A percentile compares a stretch with the other conserved stretches of the same genome.
These are phyloP conservation scores for Meloidogyne floridensis DNA, from an alignment of 1,140 invertebrate species.

Conservation along the genomic window DNA sequence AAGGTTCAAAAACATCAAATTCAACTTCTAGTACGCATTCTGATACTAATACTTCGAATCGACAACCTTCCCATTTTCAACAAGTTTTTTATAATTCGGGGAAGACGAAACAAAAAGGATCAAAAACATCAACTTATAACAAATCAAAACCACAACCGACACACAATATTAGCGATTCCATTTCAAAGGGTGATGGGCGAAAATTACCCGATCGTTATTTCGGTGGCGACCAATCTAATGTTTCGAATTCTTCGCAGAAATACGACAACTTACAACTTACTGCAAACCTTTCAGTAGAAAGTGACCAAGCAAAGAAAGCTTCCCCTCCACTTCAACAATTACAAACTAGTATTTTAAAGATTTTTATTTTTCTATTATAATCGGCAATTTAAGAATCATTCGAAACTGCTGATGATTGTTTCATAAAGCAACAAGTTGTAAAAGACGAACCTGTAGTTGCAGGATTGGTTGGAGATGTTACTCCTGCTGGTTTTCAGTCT, in stretches of 20 bases:
- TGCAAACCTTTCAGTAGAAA: conserved; percentile 45
- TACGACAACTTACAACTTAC: conserved; percentile 42
- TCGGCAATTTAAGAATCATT: neutral
- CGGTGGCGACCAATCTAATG: conserved; percentile 17
- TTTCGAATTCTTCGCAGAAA: conserved; percentile 24
- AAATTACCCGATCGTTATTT: conserved; percentile 52
- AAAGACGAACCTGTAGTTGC: neutral
- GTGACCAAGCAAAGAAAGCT: conserved; percentile 12
- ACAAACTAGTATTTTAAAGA: neutral
- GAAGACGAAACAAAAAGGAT: neutral
- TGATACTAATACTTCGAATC: neutral
- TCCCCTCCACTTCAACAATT: neutral
- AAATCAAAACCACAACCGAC: conserved; percentile 24
- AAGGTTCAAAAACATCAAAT: neutral
- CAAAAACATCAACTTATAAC: too few relatives aligned
- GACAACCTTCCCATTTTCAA: conserved; percentile 29
- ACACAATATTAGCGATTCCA: conserved; percentile 53
- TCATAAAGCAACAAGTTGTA: neutral
- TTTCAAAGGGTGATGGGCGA: conserved; percentile 31
- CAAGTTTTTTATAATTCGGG: neutral
- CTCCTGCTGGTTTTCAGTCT: neutral
- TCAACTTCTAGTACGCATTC: neutral
- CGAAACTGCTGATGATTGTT: neutral
- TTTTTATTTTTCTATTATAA: neutral
- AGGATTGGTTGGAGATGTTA: neutral